These are phyloP conservation scores for Cylas formicarius DNA, from an alignment of 1,140 invertebrate genomes.

Conservation along the genomic window DNA sequence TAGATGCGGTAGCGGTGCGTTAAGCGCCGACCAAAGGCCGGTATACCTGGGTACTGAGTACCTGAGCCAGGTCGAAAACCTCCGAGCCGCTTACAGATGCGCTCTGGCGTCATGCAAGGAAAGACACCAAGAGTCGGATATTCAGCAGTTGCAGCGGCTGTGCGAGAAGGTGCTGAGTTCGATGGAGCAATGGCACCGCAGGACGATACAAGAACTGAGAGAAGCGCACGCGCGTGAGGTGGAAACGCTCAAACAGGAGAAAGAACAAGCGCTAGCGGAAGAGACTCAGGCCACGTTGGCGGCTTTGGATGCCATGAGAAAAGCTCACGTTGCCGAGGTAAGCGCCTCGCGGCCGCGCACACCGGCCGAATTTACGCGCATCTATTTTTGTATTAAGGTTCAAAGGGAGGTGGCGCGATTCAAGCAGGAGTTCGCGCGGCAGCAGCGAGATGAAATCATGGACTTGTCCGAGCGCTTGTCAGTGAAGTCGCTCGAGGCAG, in stretches of 20 bases:
- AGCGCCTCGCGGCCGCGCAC: neutral
- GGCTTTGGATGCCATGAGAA: slow-evolving; percentile 85
- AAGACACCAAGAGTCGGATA: slow-evolving; percentile 74
- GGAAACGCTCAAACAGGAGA: slow-evolving; percentile 64
- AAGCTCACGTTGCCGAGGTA: slow-evolving; percentile 83
- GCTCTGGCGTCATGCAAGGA: slow-evolving; percentile 59
- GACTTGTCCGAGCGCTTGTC: slow-evolving; percentile 86
- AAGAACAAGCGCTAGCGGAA: slow-evolving; percentile 81
- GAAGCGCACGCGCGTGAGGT: slow-evolving; percentile 75
- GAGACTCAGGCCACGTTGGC: slow-evolving; percentile 77
- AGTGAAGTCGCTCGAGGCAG: slow-evolving; percentile 84
- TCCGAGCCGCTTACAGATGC: slow-evolving; percentile 62
- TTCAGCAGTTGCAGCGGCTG: slow-evolving; percentile 74
- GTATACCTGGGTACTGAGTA: slow-evolving; percentile 62
- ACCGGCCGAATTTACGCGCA: no score
- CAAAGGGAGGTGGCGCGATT: slow-evolving; percentile 80
- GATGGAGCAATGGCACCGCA: slow-evolving; percentile 82
- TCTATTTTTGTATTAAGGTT: slow-evolving; percentile 37
- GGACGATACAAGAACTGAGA: slow-evolving; percentile 75
- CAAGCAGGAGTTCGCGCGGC: slow-evolving; percentile 75
- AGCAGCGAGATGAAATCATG: slow-evolving; percentile 68
- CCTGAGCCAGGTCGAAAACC: slow-evolving; percentile 65
- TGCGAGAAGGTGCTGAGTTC: slow-evolving; percentile 80
- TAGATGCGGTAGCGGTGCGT: no score
- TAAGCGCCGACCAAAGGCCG: slow-evolving; percentile 34